Evolutionary conservation across 2,888 invertebrate species (phyloP).

Genomic region (Taenaris catops): DNA sequence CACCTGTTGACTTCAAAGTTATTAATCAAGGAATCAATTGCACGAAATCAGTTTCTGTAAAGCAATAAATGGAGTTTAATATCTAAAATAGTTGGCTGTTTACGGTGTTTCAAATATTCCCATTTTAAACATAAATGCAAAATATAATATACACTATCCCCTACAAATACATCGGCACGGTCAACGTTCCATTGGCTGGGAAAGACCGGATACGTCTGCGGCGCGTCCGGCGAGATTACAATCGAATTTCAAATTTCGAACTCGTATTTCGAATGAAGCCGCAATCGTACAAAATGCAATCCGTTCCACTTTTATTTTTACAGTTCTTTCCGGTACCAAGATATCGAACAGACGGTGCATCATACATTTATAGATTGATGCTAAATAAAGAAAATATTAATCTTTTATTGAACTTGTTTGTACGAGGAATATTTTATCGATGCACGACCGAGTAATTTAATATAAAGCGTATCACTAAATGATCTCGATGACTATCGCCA

Average conservation of each 20-base stretch:
- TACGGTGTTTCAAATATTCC: too few species aligned
- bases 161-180: constrained; percentile 1
- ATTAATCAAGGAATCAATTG: too few species aligned
- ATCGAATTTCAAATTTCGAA: constrained; percentile 31
- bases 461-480: constrained; percentile 79
- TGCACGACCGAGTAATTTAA: constrained; percentile 79
- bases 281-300: constrained; percentile 25
- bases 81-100: too few species aligned
- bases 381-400: too few species aligned
- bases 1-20: too few species aligned
- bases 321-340: constrained; percentile 10
- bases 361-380: not conserved
- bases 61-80: too few species aligned
- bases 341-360: constrained; percentile 7
- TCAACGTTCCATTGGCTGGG: constrained; percentile 12
- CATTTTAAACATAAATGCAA: too few species aligned
- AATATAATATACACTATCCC: constrained; percentile 1
- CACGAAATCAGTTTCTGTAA: too few species aligned
- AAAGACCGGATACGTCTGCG: constrained; percentile 27
- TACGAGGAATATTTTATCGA: constrained; percentile 75
- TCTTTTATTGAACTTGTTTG: too few species aligned
- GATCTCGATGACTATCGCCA: constrained; percentile 74
- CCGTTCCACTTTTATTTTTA: constrained; percentile 20
- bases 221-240: constrained; percentile 25
- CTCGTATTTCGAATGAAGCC: constrained; percentile 24